A percentile compares a stretch with the other conserved stretches of the same genome.
These are phyloP conservation scores for Eurytoma californica DNA, from an alignment of 2,888 invertebrate genomes.

Conservation along the genomic window DNA sequence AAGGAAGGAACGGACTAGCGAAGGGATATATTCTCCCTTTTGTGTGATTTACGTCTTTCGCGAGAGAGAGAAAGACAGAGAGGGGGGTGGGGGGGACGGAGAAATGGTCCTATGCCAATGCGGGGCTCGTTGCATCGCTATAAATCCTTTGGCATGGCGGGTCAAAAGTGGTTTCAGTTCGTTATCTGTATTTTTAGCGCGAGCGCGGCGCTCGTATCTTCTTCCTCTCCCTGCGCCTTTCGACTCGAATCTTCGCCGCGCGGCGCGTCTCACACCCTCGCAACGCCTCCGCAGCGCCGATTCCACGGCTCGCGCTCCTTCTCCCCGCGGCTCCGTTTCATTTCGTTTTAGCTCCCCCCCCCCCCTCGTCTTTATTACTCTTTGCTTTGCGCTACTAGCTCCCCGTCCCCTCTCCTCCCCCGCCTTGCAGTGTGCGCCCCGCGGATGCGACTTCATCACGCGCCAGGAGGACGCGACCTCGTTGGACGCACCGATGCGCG, in stretches of 20 bases:
- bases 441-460: conserved; percentile 36
- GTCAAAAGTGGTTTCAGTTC: conserved; percentile 74
- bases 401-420: neutral
- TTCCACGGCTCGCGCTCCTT: conserved; percentile 17
- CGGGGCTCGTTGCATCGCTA: conserved; percentile 71
- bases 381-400: conserved; percentile 16
- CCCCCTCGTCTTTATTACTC: conserved; percentile 44
- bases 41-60: conserved; percentile 71
- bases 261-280: conserved; percentile 49
- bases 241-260: conserved; percentile 46
- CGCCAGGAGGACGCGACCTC: neutral
- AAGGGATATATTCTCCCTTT: conserved; percentile 57
- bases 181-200: conserved; percentile 73
- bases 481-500: neutral
- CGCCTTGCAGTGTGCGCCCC: neutral
- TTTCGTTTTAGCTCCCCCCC: conserved; percentile 13
- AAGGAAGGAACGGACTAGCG: conserved; percentile 29
- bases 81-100: conserved; percentile 9
- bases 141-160: conserved; percentile 71
- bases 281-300: conserved; percentile 41
- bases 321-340: conserved; percentile 6
- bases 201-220: conserved; percentile 51
- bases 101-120: conserved; percentile 66
- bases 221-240: conserved; percentile 41
- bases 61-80: conserved; percentile 21